Evolutionary conservation across 92 coral and sea anemone species (phyloP).

Genomic region (Montipora capitata): DNA sequence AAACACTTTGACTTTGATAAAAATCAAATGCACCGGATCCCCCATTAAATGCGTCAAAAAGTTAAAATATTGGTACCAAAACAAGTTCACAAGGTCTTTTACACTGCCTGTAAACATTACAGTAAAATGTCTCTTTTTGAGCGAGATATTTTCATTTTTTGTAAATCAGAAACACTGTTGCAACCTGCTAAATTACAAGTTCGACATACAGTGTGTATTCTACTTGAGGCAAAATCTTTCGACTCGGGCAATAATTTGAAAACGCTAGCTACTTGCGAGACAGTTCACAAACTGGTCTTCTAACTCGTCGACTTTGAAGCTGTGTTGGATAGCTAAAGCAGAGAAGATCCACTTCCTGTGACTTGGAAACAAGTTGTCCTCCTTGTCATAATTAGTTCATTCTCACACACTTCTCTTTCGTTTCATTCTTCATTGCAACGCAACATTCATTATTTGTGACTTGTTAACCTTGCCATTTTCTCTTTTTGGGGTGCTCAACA

Average conservation of each 20-base stretch:
- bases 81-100: constrained; percentile 32
- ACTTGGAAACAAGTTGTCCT: too few species aligned
- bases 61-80: constrained; percentile 14
- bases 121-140: constrained; percentile 11
- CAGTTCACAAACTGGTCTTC: constrained; percentile 21
- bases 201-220: too few species aligned
- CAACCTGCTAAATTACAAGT: background rate
- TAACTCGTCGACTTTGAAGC: constrained; percentile 24
- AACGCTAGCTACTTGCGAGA: constrained; percentile 16
- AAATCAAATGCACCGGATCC: too few species aligned
- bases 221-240: too few species aligned
- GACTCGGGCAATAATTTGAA: background rate
- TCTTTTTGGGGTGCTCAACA: too few species aligned
- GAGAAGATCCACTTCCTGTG: constrained; percentile 7
- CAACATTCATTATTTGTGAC: background rate
- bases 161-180: constrained; percentile 2
- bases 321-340: background rate
- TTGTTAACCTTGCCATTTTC: background rate
- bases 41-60: too few species aligned
- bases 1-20: too few species aligned
- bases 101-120: constrained; percentile 3
- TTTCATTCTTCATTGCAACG: too few species aligned
- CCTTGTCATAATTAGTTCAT: background rate
- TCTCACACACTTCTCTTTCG: background rate
- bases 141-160: constrained; percentile 17